Base-by-base conservation (phyloP, 2,797 vertebrate species). In the Sciurus vulgaris region DNA sequence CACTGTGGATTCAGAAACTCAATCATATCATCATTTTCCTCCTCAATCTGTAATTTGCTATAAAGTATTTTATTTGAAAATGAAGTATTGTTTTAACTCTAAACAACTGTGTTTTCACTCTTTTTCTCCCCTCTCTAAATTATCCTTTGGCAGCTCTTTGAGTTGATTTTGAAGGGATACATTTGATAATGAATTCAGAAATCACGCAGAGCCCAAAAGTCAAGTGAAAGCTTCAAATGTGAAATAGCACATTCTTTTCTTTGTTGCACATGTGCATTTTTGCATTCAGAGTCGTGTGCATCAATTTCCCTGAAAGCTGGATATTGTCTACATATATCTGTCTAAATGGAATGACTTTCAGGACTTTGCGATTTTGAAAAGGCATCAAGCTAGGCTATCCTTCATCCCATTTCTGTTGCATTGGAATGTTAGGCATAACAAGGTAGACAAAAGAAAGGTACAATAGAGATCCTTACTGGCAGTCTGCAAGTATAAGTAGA, bases 341-440 rank as follows among this genome's bases (percentile, higher is more conserved):
- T 96, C 79, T 93, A 82, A 97, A 98, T 91, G 47, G 44, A 97
- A 76, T 91, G 85, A 97, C 78, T 98, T 98, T 97, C 96, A 94
- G 97, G 67, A 95, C 83, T 97, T 88, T 49, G 12, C 96, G 97
- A 97, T 98, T 98, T 97, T 98, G 95, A 98, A 98, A 97, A 98
- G 76, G 17, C 81, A 97, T 97, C 41, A 89, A 96, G 83, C n/a
- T 92, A 98, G 96, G 84, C 94, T 97, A 93, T 96, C 91, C 44
- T 97, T 97, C 85, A 96, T 93, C 94, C 86, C 20, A 1, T 97
- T 98, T 96, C 95, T 95, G 90, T 65, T 96, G 70, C 91, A 35
- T 20, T 96, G 93, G 87, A 97, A 97, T 38, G 38, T 89, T 96
- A 93, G 81, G 24, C 70, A 96, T 96, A 97, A 84, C 63, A 92